phyloP scores from a whole-genome alignment of 2,797 vertebrate species.

The Chelidonichthys spinosus region DNA sequence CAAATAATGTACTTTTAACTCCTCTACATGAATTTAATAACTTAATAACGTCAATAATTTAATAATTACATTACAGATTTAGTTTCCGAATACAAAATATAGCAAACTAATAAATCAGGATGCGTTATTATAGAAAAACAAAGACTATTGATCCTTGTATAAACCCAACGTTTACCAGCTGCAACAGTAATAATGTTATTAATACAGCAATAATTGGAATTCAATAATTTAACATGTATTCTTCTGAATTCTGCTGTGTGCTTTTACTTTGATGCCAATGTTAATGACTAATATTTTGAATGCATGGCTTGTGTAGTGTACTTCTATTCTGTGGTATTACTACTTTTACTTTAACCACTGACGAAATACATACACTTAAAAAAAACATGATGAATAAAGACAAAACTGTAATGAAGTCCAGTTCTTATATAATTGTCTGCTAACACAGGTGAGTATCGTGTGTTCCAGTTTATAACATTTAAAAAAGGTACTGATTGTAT shows the following conservation, averaged over 20 bases:
- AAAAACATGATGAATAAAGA: background rate
- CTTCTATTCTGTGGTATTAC: background rate
- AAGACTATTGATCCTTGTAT: too few relatives aligned
- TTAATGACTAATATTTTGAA: background rate
- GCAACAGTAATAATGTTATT: background rate
- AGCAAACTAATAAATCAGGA: background rate
- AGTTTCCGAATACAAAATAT: background rate
- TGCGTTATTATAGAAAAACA: background rate
- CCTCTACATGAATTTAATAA: background rate
- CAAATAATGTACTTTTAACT: constrained; percentile 1
- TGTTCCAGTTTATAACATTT: background rate
- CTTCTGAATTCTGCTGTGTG: background rate
- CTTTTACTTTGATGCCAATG: background rate
- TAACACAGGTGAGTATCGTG: background rate
- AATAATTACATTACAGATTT: background rate
- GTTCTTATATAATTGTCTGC: background rate
- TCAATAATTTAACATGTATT: background rate
- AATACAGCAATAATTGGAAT: background rate
- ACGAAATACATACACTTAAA: background rate
- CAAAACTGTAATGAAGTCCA: background rate
- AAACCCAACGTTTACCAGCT: background rate
- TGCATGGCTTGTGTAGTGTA: background rate
- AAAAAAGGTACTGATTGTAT: background rate
- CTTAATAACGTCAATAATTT: too few relatives aligned
- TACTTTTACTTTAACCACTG: background rate